Conservation (phyloP, 2,113 vertebrate genomes). For the Bubo scandiacus region DNA sequence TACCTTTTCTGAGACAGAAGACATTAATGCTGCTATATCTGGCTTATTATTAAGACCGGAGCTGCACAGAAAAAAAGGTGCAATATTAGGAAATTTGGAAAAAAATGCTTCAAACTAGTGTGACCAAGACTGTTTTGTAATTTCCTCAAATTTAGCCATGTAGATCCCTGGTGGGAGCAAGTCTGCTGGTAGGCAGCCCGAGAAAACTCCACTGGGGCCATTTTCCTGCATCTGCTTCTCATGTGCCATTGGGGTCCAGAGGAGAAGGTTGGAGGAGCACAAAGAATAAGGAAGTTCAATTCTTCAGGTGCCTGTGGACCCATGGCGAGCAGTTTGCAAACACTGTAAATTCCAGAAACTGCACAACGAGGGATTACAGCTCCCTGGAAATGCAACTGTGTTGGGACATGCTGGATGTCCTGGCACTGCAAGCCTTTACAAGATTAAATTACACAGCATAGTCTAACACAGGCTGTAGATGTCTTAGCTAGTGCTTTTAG, state of each 20-base stretch:
- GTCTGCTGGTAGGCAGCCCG: background rate
- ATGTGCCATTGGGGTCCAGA: background rate
- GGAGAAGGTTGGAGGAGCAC: background rate
- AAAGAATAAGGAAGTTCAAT: background rate
- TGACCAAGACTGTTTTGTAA: background rate
- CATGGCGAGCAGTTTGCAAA: background rate
- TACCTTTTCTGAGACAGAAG: background rate
- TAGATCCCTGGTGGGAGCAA: background rate
- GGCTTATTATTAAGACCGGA: background rate
- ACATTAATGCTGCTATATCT: background rate
- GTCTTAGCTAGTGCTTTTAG: background rate
- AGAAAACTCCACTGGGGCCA: background rate
- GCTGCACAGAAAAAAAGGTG: background rate
- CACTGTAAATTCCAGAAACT: background rate
- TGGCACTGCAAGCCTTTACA: background rate
- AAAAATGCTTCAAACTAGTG: background rate
- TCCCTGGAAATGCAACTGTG: background rate
- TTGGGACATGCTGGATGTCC: background rate
- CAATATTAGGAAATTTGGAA: background rate
- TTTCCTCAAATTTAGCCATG: background rate
- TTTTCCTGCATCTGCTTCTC: background rate
- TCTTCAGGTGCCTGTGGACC: background rate
- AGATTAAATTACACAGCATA: background rate
- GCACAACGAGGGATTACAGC: background rate
- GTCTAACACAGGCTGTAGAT: background rate